A percentile compares a stretch with the other conserved stretches of the same genome.
Conservation (phyloP, 2,797 vertebrate species). For the Halcyon smyrnensis region DNA sequence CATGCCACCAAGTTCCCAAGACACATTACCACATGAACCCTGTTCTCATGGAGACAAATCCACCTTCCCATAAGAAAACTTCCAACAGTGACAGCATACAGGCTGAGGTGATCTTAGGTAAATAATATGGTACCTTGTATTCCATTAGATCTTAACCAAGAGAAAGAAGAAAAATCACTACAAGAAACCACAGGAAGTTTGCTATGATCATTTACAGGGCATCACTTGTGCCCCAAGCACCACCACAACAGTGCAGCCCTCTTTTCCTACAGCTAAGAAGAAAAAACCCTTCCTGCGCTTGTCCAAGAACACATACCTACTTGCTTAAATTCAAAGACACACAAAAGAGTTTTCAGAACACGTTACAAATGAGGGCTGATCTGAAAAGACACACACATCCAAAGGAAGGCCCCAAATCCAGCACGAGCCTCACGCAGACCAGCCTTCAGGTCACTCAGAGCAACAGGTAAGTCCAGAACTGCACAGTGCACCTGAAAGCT, state of each 20-base stretch:
- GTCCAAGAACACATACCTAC: background rate
- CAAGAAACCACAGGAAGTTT: background rate
- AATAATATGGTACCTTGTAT: background rate
- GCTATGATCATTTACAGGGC: accelerated
- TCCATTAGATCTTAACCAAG: background rate
- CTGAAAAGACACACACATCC: accelerated
- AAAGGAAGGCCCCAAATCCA: background rate
- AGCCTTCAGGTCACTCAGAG: background rate
- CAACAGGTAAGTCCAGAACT: accelerated
- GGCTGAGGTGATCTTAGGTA: background rate
- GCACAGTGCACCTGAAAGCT: background rate
- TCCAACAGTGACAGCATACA: background rate
- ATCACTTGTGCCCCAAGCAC: background rate
- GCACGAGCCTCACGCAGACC: accelerated
- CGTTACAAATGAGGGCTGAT: background rate
- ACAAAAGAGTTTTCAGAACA: background rate
- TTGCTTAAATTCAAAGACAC: background rate
- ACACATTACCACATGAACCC: background rate
- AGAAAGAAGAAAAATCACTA: background rate
- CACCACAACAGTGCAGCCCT: accelerated
- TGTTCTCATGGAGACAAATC: slow-evolving; percentile 42
- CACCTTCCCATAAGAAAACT: slow-evolving; percentile 17
- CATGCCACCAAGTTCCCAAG: slow-evolving; percentile 42
- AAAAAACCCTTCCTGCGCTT: background rate
- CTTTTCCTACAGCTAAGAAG: background rate